These are phyloP conservation scores for Sylvicapra grimmia DNA, from an alignment of 2,113 vertebrate genomes.

Conservation along the genomic window DNA sequence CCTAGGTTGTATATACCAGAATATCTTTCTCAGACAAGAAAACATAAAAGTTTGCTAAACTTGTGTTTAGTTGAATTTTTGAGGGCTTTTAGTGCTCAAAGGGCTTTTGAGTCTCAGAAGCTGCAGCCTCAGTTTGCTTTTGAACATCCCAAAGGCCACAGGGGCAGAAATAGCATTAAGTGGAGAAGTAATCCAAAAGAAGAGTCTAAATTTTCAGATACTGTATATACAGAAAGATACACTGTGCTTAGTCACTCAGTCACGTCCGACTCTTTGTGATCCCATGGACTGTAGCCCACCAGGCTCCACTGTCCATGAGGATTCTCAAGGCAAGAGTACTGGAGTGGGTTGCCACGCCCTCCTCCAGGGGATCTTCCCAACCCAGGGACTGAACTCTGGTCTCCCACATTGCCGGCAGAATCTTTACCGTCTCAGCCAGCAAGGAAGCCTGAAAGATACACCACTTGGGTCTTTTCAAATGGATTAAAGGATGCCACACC, in stretches of 20 bases:
- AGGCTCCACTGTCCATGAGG: not conserved
- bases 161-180: not conserved
- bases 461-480: not conserved
- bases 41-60: not conserved
- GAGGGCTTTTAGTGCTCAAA: not conserved
- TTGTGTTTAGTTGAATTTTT: not conserved
- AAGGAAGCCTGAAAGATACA: not conserved
- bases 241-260: not conserved
- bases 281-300: not conserved
- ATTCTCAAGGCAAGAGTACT: not conserved
- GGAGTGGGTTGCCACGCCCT: not conserved
- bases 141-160: not conserved
- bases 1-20: not conserved
- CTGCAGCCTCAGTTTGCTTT: not conserved
- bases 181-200: not conserved
- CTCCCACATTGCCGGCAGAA: fast-evolving
- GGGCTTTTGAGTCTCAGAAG: not conserved
- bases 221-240: not conserved
- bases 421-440: not conserved
- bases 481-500: not conserved
- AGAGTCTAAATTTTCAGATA: not conserved
- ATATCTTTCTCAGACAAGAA: not conserved
- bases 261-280: not conserved
- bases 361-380: not conserved
- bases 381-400: not conserved